Percentiles rank a stretch among this genome's conserved stretches.
Evolutionary conservation across 2,113 vertebrate genomes (phyloP).

Genomic region (Falco punctatus): DNA sequence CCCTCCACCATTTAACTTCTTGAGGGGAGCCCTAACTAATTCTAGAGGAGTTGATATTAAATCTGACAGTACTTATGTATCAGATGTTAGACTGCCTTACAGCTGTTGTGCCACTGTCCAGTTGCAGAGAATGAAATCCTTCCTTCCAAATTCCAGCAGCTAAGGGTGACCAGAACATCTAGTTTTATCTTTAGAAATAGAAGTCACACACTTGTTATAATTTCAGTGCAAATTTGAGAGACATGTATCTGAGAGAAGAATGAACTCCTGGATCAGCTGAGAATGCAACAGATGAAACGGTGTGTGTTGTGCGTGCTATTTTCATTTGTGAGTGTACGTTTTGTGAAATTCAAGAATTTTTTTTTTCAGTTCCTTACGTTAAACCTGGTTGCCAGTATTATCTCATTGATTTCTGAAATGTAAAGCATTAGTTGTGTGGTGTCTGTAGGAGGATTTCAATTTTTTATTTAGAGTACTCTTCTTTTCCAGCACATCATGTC

Average conservation of each 20-base stretch:
- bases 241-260: background rate
- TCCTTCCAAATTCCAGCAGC: background rate
- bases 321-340: background rate
- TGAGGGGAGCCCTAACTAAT: background rate
- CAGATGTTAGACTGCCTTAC: background rate
- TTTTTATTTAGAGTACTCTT: background rate
- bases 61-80: background rate
- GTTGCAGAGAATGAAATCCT: background rate
- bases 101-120: background rate
- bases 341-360: background rate
- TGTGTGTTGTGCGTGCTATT: background rate
- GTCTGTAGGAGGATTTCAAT: background rate
- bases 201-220: background rate
- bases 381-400: background rate
- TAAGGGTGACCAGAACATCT: background rate
- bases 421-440: background rate
- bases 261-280: background rate
- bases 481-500: conserved; percentile 95
- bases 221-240: background rate
- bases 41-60: background rate
- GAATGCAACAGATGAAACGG: background rate
- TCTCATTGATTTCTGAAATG: background rate
- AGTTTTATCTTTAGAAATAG: background rate
- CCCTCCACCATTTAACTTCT: background rate
- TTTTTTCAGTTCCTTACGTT: background rate